Conservation (phyloP, 2,113 vertebrate genomes). For the Pedetes capensis region DNA sequence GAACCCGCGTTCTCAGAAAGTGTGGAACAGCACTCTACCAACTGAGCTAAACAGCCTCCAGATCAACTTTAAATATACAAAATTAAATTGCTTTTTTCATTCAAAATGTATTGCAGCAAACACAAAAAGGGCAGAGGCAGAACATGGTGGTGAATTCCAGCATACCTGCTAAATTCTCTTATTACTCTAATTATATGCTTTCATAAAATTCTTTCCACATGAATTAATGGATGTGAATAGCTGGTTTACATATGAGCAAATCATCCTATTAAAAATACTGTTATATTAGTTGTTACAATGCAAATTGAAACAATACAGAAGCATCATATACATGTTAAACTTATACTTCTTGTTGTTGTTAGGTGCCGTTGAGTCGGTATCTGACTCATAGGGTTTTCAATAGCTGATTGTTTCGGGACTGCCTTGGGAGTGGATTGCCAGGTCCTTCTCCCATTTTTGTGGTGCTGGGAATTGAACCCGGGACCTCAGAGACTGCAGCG, state of each 20-base stretch:
- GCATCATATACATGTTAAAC: not conserved
- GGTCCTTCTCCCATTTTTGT: too few species aligned
- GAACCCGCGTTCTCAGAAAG: too few species aligned
- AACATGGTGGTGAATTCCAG: not conserved
- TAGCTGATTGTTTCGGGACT: too few species aligned
- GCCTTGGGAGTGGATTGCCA: too few species aligned
- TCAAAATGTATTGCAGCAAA: not conserved
- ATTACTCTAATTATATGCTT: not conserved
- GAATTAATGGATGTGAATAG: not conserved
- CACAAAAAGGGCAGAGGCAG: not conserved
- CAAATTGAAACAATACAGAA: slow-evolving; percentile 7
- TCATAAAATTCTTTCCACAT: not conserved
- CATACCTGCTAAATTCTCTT: not conserved
- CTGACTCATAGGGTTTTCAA: too few species aligned
- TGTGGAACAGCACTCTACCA: too few species aligned
- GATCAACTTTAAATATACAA: not conserved
- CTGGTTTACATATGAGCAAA: not conserved
- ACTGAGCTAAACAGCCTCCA: too few species aligned
- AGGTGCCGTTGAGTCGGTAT: too few species aligned
- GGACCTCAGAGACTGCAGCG: too few species aligned
- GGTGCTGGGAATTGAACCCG: too few species aligned
- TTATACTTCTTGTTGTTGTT: too few species aligned
- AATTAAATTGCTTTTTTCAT: not conserved
- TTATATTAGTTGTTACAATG: not conserved
- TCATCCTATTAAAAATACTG: not conserved